phyloP scores from a whole-genome alignment of 2,113 vertebrate genomes.

The Mohoua ochrocephala region DNA sequence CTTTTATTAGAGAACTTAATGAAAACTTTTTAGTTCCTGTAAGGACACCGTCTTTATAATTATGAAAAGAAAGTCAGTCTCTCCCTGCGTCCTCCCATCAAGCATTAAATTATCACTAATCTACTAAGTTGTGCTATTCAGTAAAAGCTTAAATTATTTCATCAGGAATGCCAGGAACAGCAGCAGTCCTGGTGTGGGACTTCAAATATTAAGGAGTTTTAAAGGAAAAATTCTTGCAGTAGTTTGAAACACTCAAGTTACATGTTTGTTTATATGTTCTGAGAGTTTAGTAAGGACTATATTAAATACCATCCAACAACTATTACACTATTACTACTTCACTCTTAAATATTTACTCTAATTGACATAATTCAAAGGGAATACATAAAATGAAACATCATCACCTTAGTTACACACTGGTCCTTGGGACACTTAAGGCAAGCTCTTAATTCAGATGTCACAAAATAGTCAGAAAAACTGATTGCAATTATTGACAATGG shows the following conservation, averaged over 20 bases:
- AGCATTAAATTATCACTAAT: background rate
- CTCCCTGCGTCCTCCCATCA: background rate
- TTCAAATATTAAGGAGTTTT: background rate
- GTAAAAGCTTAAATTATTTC: background rate
- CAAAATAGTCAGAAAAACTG: background rate
- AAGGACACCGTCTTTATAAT: background rate
- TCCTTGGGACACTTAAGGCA: background rate
- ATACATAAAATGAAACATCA: background rate
- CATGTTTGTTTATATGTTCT: background rate
- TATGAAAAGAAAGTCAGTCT: background rate
- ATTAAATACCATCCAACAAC: background rate
- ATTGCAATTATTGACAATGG: background rate
- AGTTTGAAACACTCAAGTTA: background rate
- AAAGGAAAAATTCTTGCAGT: background rate
- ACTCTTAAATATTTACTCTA: background rate
- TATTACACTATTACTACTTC: background rate
- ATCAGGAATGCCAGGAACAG: background rate
- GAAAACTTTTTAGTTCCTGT: background rate
- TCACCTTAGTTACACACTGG: background rate
- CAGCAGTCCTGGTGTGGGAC: background rate
- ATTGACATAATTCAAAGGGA: background rate
- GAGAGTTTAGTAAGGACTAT: background rate
- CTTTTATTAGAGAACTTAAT: background rate
- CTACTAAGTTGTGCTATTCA: background rate
- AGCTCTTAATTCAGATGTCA: background rate